These are phyloP conservation scores for Cryptoprocta ferox DNA, from an alignment of 2,797 vertebrate species.

Conservation along the genomic window DNA sequence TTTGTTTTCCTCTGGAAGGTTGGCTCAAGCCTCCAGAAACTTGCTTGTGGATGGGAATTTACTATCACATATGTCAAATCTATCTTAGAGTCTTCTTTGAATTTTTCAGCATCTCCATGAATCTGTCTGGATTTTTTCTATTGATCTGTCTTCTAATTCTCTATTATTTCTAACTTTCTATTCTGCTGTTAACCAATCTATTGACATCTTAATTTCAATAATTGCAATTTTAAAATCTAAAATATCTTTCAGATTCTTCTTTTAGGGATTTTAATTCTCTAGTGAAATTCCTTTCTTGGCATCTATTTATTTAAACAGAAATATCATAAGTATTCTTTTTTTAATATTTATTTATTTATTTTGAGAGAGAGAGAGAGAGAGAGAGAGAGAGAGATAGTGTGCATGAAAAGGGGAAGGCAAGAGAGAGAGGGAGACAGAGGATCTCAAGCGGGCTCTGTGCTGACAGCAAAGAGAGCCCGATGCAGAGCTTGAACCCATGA, in stretches of 20 bases:
- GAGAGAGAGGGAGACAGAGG: too few species aligned
- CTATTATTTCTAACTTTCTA: not conserved
- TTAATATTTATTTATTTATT: too few species aligned
- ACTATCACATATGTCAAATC: not conserved
- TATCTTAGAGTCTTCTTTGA: not conserved
- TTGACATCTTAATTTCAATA: constrained; percentile 27
- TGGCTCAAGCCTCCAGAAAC: not conserved
- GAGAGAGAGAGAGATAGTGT: too few species aligned
- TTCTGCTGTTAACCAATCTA: not conserved
- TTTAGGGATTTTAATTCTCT: not conserved
- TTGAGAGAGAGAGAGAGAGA: too few species aligned
- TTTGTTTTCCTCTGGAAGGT: not conserved
- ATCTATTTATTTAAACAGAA: not conserved
- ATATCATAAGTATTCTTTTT: not conserved
- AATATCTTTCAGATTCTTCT: not conserved
- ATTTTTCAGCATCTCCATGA: not conserved
- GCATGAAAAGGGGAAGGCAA: too few species aligned
- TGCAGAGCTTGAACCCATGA: too few species aligned
- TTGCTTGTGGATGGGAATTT: not conserved
- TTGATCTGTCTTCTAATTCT: not conserved
- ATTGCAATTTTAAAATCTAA: not conserved
- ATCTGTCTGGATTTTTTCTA: not conserved
- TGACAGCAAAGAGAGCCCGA: too few species aligned
- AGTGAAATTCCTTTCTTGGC: not conserved
- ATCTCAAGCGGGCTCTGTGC: too few species aligned